Evolutionary conservation across 2,888 invertebrate genomes (phyloP).

Genomic region (Coelopa pilipes): DNA sequence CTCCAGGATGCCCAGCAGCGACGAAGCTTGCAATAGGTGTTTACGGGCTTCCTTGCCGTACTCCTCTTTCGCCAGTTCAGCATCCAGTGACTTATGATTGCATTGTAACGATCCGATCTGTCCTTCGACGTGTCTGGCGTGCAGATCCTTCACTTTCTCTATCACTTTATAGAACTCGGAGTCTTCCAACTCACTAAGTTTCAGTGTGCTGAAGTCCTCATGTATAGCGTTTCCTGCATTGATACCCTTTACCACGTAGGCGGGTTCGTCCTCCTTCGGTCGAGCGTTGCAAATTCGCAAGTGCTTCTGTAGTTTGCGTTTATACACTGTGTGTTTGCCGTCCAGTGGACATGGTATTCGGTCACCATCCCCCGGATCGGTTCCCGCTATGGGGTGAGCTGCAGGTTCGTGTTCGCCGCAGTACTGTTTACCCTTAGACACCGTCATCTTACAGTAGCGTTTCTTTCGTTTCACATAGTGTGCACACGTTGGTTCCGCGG

Average conservation of each 20-base stretch:
- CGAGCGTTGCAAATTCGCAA: slow-evolving; percentile 79
- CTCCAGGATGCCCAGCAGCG: slow-evolving; percentile 78
- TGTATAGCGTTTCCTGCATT: slow-evolving; percentile 54
- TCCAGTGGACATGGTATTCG: slow-evolving; percentile 80
- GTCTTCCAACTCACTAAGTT: slow-evolving; percentile 65
- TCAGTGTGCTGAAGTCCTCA: slow-evolving; percentile 45
- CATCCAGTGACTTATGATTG: slow-evolving; percentile 67
- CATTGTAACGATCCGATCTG: slow-evolving; percentile 66
- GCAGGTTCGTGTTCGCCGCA: slow-evolving; percentile 78
- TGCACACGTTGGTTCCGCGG: slow-evolving; percentile 68
- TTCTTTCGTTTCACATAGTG: slow-evolving; percentile 78
- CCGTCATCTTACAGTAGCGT: slow-evolving; percentile 80
- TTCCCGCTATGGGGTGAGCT: slow-evolving; percentile 34
- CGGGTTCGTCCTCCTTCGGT: slow-evolving; percentile 68
- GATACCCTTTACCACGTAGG: slow-evolving; percentile 57
- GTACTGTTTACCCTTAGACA: slow-evolving; percentile 74
- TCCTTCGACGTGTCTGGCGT: slow-evolving; percentile 58
- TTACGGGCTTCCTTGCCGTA: slow-evolving; percentile 75
- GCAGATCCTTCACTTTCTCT: slow-evolving; percentile 66
- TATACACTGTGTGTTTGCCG: slow-evolving; percentile 77
- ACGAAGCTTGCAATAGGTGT: slow-evolving; percentile 83
- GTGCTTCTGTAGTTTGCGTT: slow-evolving; percentile 76
- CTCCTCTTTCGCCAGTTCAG: slow-evolving; percentile 69
- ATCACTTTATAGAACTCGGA: slow-evolving; percentile 65
- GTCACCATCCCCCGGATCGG: slow-evolving; percentile 42